Percentiles rank a stretch among this genome's conserved stretches.
Evolutionary conservation across 1,140 invertebrate species (phyloP).

Genomic region (Platyura marginata): DNA sequence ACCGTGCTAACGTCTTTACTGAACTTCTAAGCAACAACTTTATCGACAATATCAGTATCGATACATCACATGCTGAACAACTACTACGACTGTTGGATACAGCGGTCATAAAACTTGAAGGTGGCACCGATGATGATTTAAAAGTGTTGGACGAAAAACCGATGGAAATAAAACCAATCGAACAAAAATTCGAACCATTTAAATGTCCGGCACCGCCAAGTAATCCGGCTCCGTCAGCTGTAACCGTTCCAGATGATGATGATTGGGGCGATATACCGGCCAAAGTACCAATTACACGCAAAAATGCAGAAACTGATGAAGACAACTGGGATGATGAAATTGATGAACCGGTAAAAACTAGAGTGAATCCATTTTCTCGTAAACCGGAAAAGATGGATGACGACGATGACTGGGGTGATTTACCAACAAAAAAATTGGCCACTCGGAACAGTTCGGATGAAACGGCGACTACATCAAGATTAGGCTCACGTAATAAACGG

Average conservation of each 20-base stretch:
- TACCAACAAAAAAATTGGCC: too few relatives aligned
- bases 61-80: slow-evolving; percentile 71
- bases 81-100: slow-evolving; percentile 83
- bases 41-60: slow-evolving; percentile 63
- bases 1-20: slow-evolving; percentile 76
- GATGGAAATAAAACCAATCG: slow-evolving; percentile 13
- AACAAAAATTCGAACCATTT: slow-evolving; percentile 13
- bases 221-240: too few relatives aligned
- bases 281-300: slow-evolving; percentile 9
- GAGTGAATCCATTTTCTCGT: too few relatives aligned
- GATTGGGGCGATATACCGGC: neutral
- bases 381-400: too few relatives aligned
- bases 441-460: too few relatives aligned
- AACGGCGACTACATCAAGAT: too few relatives aligned
- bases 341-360: too few relatives aligned
- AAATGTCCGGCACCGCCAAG: slow-evolving; percentile 11
- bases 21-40: slow-evolving; percentile 59
- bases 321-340: too few relatives aligned
- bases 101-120: slow-evolving; percentile 93
- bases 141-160: slow-evolving; percentile 56
- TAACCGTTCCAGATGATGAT: slow-evolving; percentile 3
- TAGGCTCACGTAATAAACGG: too few relatives aligned
- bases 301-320: too few relatives aligned
- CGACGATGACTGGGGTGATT: slow-evolving; percentile 12
- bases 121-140: slow-evolving; percentile 88